A percentile compares a stretch with the other conserved stretches of the same genome.
phyloP scores from a whole-genome alignment of 2,797 vertebrate genomes.

The Pangasius djambal region DNA sequence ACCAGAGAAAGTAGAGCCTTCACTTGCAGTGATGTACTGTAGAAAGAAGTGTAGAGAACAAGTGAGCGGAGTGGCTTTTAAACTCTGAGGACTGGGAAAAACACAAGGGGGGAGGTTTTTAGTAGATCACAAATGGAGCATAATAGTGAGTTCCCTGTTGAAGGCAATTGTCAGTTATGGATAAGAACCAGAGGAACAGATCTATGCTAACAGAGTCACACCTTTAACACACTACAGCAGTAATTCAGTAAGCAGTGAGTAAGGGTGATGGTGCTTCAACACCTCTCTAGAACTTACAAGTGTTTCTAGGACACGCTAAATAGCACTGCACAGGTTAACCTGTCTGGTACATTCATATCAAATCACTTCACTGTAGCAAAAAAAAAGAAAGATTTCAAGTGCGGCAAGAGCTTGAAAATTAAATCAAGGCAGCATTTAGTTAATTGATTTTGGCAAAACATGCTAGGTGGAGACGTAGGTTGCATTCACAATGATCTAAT shows the following conservation, averaged over 20 bases:
- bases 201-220: conserved; percentile 28
- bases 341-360: not conserved
- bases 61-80: not conserved
- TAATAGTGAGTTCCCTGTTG: not conserved
- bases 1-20: not conserved
- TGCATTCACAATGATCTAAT: conserved; percentile 37
- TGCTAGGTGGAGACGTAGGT: conserved; percentile 1
- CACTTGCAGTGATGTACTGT: not conserved
- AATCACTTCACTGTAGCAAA: not conserved
- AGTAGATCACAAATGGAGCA: not conserved
- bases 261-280: not conserved
- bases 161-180: conserved; percentile 7
- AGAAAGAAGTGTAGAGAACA: not conserved
- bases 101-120: not conserved
- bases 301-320: conserved; percentile 7
- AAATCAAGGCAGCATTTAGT: conserved; percentile 16
- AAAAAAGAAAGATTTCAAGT: conserved; percentile 13
- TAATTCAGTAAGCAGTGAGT: conserved; percentile 23
- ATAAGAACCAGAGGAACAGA: conserved; percentile 7
- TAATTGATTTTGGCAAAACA: not conserved
- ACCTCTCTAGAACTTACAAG: conserved; percentile 13
- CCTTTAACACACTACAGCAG: conserved; percentile 35
- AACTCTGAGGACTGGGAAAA: conserved; percentile 1
- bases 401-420: not conserved
- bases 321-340: not conserved